Conservation (phyloP, 2,797 vertebrate species). For the Rhodeus uyekii region DNA sequence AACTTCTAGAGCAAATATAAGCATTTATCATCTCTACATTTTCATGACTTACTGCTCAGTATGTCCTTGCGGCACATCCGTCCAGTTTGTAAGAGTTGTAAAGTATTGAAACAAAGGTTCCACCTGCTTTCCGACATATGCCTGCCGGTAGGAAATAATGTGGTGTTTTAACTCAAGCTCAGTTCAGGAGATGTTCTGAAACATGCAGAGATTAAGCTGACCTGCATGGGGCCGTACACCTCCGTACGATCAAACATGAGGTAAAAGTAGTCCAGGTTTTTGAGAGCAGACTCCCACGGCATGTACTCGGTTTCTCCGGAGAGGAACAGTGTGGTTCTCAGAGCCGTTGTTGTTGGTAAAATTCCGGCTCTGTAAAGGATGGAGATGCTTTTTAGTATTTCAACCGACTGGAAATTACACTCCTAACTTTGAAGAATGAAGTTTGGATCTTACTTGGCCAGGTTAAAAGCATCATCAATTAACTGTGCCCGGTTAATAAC, state of each 20-base stretch:
- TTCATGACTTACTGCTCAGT: slow-evolving; percentile 77
- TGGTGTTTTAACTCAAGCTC: neutral
- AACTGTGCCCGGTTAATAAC: slow-evolving; percentile 91
- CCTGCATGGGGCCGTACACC: slow-evolving; percentile 87
- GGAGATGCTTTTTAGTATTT: neutral
- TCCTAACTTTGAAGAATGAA: neutral
- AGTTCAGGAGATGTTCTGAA: neutral
- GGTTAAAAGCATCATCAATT: slow-evolving; percentile 89
- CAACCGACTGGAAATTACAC: neutral
- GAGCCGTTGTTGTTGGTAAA: slow-evolving; percentile 73
- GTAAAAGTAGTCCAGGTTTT: slow-evolving; percentile 84
- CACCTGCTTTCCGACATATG: slow-evolving; percentile 81
- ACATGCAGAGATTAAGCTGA: slow-evolving; percentile 55
- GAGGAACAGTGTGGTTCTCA: slow-evolving; percentile 85
- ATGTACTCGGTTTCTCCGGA: slow-evolving; percentile 74
- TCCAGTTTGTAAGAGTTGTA: slow-evolving; percentile 65
- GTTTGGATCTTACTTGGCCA: slow-evolving; percentile 83
- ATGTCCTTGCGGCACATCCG: neutral
- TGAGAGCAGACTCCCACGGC: slow-evolving; percentile 85
- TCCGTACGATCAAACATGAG: slow-evolving; percentile 93
- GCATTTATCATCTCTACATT: neutral
- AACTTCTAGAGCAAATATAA: neutral
- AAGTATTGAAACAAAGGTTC: slow-evolving; percentile 74
- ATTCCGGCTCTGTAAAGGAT: slow-evolving; percentile 75
- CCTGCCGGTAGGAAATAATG: slow-evolving; percentile 61